These are phyloP conservation scores for Melieria picta DNA, from an alignment of 2,888 invertebrate genomes.

Conservation along the genomic window DNA sequence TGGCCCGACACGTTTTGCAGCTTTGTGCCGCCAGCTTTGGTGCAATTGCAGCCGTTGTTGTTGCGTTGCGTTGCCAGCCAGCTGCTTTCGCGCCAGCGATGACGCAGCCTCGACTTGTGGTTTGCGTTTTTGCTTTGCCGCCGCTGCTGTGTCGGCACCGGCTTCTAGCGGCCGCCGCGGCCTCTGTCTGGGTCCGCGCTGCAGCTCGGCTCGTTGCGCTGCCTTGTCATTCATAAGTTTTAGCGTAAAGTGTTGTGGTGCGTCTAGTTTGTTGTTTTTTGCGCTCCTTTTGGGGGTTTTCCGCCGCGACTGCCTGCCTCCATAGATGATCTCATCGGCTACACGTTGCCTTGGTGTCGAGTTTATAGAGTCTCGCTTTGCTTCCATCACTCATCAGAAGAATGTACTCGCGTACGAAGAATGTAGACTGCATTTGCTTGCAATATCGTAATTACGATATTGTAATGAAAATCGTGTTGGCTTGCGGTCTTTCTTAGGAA, in stretches of 20 bases:
- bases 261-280: not conserved
- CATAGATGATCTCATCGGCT: conserved; percentile 12
- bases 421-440: not conserved
- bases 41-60: not conserved
- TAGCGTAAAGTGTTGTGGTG: conserved; percentile 7
- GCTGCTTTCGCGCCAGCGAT: not conserved
- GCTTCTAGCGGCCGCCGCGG: conserved; percentile 1
- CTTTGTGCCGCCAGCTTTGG: not conserved
- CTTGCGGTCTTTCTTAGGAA: no score
- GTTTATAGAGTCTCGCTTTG: not conserved
- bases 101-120: conserved; percentile 7
- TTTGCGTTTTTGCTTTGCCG: not conserved
- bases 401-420: not conserved
- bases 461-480: not conserved
- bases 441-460: conserved; percentile 9
- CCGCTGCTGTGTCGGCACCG: conserved; percentile 20
- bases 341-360: no score
- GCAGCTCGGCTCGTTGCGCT: conserved; percentile 11
- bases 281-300: not conserved
- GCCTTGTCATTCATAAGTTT: conserved; percentile 29
- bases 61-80: no score
- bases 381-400: not conserved
- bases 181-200: conserved; percentile 15
- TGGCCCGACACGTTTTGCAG: conserved; percentile 27
- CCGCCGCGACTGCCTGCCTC: not conserved